phyloP scores from a whole-genome alignment of 2,113 vertebrate species.

The Chrysochloris asiatica region DNA sequence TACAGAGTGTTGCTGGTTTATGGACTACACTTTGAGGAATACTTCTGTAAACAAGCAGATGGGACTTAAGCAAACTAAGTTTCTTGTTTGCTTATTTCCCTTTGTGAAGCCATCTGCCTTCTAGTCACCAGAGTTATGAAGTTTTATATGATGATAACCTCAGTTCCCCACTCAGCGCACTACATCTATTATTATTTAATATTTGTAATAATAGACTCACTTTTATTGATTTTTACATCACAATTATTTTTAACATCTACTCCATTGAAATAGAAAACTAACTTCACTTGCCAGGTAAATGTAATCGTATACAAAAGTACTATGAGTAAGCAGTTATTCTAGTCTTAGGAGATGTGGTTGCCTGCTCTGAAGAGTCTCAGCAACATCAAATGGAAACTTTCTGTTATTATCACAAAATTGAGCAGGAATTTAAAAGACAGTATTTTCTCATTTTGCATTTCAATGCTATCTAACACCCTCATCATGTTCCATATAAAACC shows the following conservation, averaged over 20 bases:
- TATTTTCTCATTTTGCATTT: constrained; percentile 8
- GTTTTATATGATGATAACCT: neutral
- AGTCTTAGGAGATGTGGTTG: neutral
- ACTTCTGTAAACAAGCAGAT: neutral
- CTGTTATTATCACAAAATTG: neutral
- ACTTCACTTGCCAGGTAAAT: constrained; percentile 37
- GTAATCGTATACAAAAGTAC: neutral
- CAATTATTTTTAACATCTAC: neutral
- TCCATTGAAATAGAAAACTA: neutral
- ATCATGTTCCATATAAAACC: neutral
- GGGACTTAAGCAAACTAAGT: neutral
- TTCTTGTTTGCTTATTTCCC: neutral
- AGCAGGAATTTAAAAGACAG: neutral
- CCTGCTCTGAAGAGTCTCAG: neutral
- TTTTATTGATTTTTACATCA: neutral
- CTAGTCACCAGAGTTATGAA: neutral
- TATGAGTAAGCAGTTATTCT: constrained; percentile 5
- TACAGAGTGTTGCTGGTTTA: neutral
- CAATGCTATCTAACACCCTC: neutral
- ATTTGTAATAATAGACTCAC: neutral
- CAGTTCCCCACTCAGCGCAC: neutral
- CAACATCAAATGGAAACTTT: neutral
- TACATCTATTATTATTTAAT: neutral
- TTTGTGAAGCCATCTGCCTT: neutral
- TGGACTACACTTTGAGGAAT: neutral